Evolutionary conservation across 1,140 invertebrate genomes (phyloP).

Genomic region (Drosophila rufa): DNA sequence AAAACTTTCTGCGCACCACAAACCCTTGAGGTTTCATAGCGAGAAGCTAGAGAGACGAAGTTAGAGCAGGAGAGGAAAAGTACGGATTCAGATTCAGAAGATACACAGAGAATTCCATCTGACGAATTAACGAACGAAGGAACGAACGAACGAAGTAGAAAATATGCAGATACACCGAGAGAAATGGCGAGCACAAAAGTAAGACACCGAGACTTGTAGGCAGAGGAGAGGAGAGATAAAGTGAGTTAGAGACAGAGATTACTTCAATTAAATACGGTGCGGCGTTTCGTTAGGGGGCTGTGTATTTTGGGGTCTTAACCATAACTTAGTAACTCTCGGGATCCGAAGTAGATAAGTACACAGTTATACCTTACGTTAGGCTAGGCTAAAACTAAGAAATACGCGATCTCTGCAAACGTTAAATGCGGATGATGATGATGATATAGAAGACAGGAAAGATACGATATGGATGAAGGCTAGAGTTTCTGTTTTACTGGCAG

Average conservation of each 20-base stretch:
- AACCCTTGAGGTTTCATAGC: conserved; percentile 10
- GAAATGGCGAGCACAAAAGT: conserved; percentile 43
- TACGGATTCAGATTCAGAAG: conserved; percentile 16
- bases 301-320: conserved; percentile 39
- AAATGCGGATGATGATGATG: conserved; percentile 17
- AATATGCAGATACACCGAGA: conserved; percentile 37
- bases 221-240: neutral
- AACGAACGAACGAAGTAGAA: conserved; percentile 17
- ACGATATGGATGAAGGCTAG: conserved; percentile 25
- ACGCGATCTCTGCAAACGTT: conserved; percentile 62
- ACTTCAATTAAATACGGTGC: conserved; percentile 63
- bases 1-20: neutral
- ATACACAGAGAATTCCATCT: conserved; percentile 28
- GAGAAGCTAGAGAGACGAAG: conserved; percentile 23
- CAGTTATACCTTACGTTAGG: conserved; percentile 47
- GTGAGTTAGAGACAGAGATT: conserved; percentile 27
- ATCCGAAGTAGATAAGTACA: conserved; percentile 46
- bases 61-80: conserved; percentile 25
- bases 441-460: conserved; percentile 36
- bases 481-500: conserved; percentile 49
- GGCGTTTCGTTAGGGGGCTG: conserved; percentile 29
- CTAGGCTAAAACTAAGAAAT: conserved; percentile 57
- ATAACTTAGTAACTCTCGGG: conserved; percentile 39
- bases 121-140: conserved; percentile 18
- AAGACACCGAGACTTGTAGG: conserved; percentile 40